Evolutionary conservation across 2,113 vertebrate genomes (phyloP).

Genomic region (Uria aalge): DNA sequence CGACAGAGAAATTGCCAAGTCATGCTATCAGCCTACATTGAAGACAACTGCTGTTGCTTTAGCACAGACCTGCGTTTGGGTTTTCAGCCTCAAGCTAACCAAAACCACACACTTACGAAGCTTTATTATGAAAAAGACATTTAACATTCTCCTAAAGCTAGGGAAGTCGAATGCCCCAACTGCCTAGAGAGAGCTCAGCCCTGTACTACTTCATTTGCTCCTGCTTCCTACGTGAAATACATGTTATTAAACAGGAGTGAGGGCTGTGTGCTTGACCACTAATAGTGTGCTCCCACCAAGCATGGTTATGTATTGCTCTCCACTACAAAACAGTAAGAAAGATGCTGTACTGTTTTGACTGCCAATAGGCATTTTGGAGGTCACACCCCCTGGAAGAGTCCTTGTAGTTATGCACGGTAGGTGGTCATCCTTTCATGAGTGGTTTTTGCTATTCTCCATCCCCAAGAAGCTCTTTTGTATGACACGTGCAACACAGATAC

Average conservation of each 20-base stretch:
- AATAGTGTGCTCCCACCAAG: background rate
- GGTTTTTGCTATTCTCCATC: background rate
- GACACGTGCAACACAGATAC: background rate
- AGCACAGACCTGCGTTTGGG: background rate
- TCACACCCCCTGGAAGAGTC: background rate
- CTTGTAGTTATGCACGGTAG: background rate
- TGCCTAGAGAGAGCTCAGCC: background rate
- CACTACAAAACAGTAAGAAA: background rate
- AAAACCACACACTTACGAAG: background rate
- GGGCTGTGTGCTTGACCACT: background rate
- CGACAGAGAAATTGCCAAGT: background rate
- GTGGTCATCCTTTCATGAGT: background rate
- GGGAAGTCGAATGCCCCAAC: background rate
- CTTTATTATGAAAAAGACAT: background rate
- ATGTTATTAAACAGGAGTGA: background rate
- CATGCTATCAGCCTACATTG: background rate
- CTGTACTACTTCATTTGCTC: background rate
- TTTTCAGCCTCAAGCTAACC: background rate
- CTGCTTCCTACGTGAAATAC: background rate
- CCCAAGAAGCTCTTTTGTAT: background rate
- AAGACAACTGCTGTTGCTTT: background rate
- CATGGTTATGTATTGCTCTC: background rate
- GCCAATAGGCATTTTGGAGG: background rate
- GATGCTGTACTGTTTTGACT: background rate
- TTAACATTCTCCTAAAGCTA: background rate